phyloP scores from a whole-genome alignment of 2,888 invertebrate genomes.

The Parnassius glacialis region DNA sequence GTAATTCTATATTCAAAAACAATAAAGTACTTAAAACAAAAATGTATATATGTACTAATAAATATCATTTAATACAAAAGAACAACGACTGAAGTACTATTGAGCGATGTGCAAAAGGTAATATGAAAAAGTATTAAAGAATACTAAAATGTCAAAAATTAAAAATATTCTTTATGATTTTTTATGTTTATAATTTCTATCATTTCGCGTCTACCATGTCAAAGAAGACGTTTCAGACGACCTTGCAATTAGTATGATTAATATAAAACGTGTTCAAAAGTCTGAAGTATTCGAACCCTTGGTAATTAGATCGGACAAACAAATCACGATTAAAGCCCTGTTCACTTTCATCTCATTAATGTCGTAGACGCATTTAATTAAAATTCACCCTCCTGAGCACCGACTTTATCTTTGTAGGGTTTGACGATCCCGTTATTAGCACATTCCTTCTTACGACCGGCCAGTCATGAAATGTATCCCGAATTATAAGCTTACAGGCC shows the following conservation, averaged over 20 bases:
- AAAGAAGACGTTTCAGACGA: slow-evolving; percentile 17
- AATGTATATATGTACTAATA: too few species aligned
- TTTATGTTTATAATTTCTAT: not conserved
- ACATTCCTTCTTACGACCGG: slow-evolving; percentile 47
- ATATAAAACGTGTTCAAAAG: slow-evolving; percentile 29
- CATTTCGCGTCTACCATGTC: slow-evolving; percentile 7
- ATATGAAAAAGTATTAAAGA: too few species aligned
- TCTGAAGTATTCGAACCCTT: slow-evolving; percentile 38
- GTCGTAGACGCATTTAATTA: slow-evolving; percentile 76
- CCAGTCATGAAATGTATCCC: slow-evolving; percentile 36
- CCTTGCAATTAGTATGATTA: slow-evolving; percentile 22
- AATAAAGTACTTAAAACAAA: too few species aligned
- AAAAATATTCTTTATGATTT: too few species aligned
- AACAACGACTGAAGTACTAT: too few species aligned
- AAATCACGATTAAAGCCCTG: slow-evolving; percentile 72
- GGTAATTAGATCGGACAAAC: slow-evolving; percentile 66
- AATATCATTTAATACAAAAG: too few species aligned
- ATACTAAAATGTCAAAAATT: too few species aligned
- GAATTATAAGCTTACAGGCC: slow-evolving; percentile 16
- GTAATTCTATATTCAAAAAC: too few species aligned
- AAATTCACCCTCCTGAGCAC: slow-evolving; percentile 68
- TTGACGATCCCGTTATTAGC: slow-evolving; percentile 73
- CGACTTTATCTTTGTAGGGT: slow-evolving; percentile 62
- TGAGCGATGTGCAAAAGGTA: too few species aligned
- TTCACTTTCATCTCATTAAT: slow-evolving; percentile 77